These are phyloP conservation scores for Microdon myrmicae DNA, from an alignment of 2,888 invertebrate species.

Conservation along the genomic window DNA sequence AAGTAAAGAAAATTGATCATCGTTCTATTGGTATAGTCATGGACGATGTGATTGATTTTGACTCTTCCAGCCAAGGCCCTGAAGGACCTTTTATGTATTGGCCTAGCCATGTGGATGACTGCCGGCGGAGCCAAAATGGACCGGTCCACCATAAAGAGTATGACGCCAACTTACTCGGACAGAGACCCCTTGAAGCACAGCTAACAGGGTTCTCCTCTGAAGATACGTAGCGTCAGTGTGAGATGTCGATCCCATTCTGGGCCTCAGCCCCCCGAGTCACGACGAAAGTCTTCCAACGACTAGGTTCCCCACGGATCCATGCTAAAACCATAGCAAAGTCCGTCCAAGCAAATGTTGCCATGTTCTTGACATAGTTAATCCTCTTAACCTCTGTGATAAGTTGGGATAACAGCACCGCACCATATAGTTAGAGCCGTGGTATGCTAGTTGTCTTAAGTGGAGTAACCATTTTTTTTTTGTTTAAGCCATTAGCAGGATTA, in stretches of 20 bases:
- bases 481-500: not conserved
- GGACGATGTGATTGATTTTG: too few species aligned
- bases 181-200: conserved; percentile 45
- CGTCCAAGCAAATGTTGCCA: conserved; percentile 32
- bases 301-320: conserved; percentile 45
- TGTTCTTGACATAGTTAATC: too few species aligned
- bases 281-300: conserved; percentile 54
- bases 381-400: not conserved
- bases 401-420: conserved; percentile 1
- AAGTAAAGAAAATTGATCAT: too few species aligned
- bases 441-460: not conserved
- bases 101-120: too few species aligned
- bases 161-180: conserved; percentile 24
- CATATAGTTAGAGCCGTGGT: not conserved
- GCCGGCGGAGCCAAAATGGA: conserved; percentile 44
- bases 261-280: conserved; percentile 51
- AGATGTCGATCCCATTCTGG: conserved; percentile 11
- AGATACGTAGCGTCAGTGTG: conserved; percentile 44
- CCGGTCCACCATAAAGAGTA: conserved; percentile 53
- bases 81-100: too few species aligned
- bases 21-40: too few species aligned
- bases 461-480: too few species aligned
- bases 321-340: conserved; percentile 43
- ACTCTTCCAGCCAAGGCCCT: too few species aligned
- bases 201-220: conserved; percentile 52